These are phyloP conservation scores for Drosophila cyrtoloma DNA, from an alignment of 2,888 invertebrate species.

Conservation along the genomic window DNA sequence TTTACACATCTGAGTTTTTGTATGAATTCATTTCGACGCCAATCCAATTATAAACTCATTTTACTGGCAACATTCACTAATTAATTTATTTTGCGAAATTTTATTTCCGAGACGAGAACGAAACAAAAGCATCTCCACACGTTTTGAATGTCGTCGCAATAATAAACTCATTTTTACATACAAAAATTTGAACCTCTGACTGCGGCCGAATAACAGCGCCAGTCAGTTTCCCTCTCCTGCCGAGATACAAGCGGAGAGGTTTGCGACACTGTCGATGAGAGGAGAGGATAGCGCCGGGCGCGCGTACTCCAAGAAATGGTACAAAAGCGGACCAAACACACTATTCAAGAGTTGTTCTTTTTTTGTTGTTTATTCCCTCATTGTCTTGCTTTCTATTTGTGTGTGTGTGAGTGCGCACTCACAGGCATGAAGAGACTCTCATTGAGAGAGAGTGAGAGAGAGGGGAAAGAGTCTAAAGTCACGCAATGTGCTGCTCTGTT, in stretches of 20 bases:
- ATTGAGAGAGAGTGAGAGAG: constrained; percentile 39
- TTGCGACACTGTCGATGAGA: constrained; percentile 47
- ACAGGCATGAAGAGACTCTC: constrained; percentile 2
- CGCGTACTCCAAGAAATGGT: constrained; percentile 66
- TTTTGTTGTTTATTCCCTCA: constrained; percentile 21
- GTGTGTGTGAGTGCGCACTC: constrained; percentile 39
- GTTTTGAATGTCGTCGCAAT: constrained; percentile 69
- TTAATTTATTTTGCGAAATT: constrained; percentile 29
- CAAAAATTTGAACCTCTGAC: constrained; percentile 67
- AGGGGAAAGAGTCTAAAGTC: constrained; percentile 41
- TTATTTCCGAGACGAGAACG: constrained; percentile 40
- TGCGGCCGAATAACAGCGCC: constrained; percentile 31
- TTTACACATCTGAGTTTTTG: constrained; percentile 43
- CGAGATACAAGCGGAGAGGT: constrained; percentile 61
- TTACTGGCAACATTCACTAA: constrained; percentile 42
- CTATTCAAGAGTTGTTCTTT: constrained; percentile 51
- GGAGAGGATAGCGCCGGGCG: constrained; percentile 51
- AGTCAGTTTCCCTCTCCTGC: constrained; percentile 54
- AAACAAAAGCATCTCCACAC: constrained; percentile 54
- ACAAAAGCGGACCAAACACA: constrained; percentile 42
- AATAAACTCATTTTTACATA: constrained; percentile 71
- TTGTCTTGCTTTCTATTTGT: constrained; percentile 44
- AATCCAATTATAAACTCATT: constrained; percentile 47
- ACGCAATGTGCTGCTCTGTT: constrained; percentile 45
- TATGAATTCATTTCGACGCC: constrained; percentile 14